Evolutionary conservation across 2,888 invertebrate species (phyloP), one percentile per base, ranked within the genome.

Genomic region (Calliscelio sp.): DNA sequence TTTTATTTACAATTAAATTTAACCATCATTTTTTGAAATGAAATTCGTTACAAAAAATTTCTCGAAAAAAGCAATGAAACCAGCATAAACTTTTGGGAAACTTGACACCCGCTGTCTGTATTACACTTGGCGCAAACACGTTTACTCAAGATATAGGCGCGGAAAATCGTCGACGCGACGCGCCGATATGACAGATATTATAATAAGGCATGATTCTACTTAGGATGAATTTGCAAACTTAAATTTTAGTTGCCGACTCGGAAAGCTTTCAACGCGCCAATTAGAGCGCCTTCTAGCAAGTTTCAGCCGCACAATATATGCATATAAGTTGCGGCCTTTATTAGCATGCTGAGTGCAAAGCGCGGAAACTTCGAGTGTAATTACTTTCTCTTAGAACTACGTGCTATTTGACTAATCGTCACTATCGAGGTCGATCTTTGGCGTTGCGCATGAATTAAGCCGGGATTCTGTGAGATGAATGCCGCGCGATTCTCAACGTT

Each of bases 181-280:
- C 75, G 16, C 75, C 80, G 66, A 73, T 80, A 75, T 63, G 77
- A 82, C 77, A 84, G 80, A 75, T 70, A 81, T 81, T 70, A 75
- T 84, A 84, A 75, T 82, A 79, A 61, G 73, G 51, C 71, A 71
- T 79, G 75, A 79, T 70, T 77, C 65, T 51, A 71, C 78, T 84
- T 70, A 75, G 85, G 85, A 84, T 86, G 83, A 88, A 88, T 88
- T 86, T 82, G 81, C 83, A 86, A 88, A 88, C 88, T 88, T 88
- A 86, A 86, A 86, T 88, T 87, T 87, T 75, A 87, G 87, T 87
- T 86, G 66, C 49, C 55, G 82, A 84, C 82, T 77, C 77, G 53
- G 61, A 78, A 85, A 81, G 86, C 86, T 85, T 84, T 86, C 82
- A 84, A 55, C 78, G 80, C 82, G 65, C 82, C 86, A 86, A 86